phyloP scores from a whole-genome alignment of 2,113 vertebrate genomes.

The Panurus biarmicus region DNA sequence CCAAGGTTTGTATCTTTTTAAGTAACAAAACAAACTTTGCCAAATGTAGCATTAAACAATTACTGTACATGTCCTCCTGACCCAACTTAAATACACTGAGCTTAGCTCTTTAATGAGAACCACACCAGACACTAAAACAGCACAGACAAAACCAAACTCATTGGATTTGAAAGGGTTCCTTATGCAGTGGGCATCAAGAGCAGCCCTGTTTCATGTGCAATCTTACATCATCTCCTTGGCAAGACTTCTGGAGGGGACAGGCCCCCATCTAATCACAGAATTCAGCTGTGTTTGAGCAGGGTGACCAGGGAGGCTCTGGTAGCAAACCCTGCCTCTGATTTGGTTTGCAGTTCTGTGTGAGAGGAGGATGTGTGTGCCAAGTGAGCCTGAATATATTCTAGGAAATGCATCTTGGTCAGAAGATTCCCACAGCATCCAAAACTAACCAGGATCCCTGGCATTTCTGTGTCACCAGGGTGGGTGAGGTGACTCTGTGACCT shows the following conservation, averaged over 20 bases:
- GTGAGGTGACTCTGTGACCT: slow-evolving; percentile 6
- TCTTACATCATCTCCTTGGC: not conserved
- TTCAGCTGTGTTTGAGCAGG: not conserved
- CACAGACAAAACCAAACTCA: not conserved
- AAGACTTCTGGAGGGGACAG: not conserved
- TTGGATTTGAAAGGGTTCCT: not conserved
- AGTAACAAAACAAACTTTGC: slow-evolving; percentile 32
- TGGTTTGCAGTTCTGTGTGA: not conserved
- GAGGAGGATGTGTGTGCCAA: not conserved
- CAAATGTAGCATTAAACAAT: slow-evolving; percentile 54
- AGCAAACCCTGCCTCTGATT: not conserved
- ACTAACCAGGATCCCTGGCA: not conserved
- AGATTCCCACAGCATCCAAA: not conserved
- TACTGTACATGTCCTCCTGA: slow-evolving; percentile 26
- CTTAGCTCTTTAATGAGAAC: slow-evolving; percentile 2
- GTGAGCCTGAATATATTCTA: not conserved
- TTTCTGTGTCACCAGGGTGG: not conserved
- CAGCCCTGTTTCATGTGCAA: not conserved
- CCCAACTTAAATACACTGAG: not conserved
- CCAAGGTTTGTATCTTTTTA: slow-evolving; percentile 9
- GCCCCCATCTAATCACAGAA: not conserved
- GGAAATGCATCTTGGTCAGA: not conserved
- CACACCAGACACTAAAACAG: not conserved
- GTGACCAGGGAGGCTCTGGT: not conserved
- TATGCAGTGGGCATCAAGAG: not conserved